Evolutionary conservation across 2,888 invertebrate genomes (phyloP), one percentile per base, ranked within the genome.

Genomic region (Idaea biselata): DNA sequence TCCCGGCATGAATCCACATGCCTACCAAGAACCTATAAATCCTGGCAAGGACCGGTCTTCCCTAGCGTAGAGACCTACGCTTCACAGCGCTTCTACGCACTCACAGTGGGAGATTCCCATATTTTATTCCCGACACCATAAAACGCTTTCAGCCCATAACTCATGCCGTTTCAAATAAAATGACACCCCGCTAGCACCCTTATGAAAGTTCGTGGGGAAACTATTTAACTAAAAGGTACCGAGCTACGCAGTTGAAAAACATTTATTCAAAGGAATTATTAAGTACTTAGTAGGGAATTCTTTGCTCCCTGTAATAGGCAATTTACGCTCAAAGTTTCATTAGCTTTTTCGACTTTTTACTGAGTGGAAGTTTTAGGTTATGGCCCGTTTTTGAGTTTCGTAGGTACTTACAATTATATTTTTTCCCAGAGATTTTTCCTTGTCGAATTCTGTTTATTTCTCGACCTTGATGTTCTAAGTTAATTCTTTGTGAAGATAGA

Each of bases 201-300:
- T 56, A 56, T 14, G 18, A 18, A 18, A 56, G 18, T 56, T 56
- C 56, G 11, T 3, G 56, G 18, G 18, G 56, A 81, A 86, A 86
- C 87, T 85, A 84, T 84, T 84, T 84, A 84, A 82, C 83, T 86
- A 81, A 84, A 84, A 84, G 84, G 83, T 78, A 83, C 77, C 79
- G 14, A 44, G 44, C 44, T 44, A 44, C 44, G 44, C 74, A 75
- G 81, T 80, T 83, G 78, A 79, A 82, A 84, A 86, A 85, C 81
- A 81, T 84, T 82, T 78, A 76, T 79, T 79, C 76, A 69, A 72
- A 79, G 78, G 76, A 83, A 83, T 79, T 85, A 84, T 82, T 78
- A 82, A 83, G 74, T 79, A 78, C 76, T 82, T 74, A 74, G 59
- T 59, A 63, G 60, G 66, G 61, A 60, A 66, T 66, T 62, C 63